phyloP scores from a whole-genome alignment of 2,888 invertebrate species.

The Aphodius granarius region DNA sequence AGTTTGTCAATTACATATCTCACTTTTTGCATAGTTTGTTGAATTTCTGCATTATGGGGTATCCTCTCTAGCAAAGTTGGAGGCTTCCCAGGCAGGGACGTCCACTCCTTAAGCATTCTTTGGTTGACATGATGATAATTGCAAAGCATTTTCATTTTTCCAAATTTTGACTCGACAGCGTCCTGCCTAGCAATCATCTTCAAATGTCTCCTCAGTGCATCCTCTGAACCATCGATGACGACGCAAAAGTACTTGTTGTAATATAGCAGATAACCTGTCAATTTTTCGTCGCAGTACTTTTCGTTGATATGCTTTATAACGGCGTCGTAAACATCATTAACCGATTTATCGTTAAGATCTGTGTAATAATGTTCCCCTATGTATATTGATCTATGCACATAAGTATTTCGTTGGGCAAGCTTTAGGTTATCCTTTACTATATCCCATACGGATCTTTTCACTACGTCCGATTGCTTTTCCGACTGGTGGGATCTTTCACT shows the following conservation, averaged over 20 bases:
- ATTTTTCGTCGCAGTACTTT: constrained; percentile 31
- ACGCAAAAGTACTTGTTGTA: constrained; percentile 35
- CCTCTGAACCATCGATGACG: constrained; percentile 55
- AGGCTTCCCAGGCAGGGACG: constrained; percentile 47
- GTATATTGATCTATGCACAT: constrained; percentile 56
- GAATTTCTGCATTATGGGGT: constrained; percentile 40
- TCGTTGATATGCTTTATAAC: constrained; percentile 42
- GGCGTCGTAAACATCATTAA: constrained; percentile 45
- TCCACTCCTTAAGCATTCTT: constrained; percentile 34
- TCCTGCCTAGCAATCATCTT: constrained; percentile 47
- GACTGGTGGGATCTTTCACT: not conserved
- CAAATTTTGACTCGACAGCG: constrained; percentile 38
- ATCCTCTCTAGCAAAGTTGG: constrained; percentile 56
- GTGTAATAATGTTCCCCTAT: constrained; percentile 53
- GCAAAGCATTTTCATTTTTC: constrained; percentile 52
- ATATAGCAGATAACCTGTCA: constrained; percentile 31
- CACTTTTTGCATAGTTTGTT: constrained; percentile 27
- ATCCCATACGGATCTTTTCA: constrained; percentile 31
- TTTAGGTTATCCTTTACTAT: constrained; percentile 32
- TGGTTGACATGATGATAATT: constrained; percentile 54
- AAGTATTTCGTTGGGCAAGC: constrained; percentile 43
- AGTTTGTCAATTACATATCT: constrained; percentile 32
- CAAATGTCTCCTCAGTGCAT: constrained; percentile 54
- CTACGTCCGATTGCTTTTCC: constrained; percentile 26
- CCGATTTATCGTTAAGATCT: constrained; percentile 43